Evolutionary conservation across 2,797 vertebrate species (phyloP), one percentile per base, ranked within the genome.

Genomic region (Rhynchotus rufescens): DNA sequence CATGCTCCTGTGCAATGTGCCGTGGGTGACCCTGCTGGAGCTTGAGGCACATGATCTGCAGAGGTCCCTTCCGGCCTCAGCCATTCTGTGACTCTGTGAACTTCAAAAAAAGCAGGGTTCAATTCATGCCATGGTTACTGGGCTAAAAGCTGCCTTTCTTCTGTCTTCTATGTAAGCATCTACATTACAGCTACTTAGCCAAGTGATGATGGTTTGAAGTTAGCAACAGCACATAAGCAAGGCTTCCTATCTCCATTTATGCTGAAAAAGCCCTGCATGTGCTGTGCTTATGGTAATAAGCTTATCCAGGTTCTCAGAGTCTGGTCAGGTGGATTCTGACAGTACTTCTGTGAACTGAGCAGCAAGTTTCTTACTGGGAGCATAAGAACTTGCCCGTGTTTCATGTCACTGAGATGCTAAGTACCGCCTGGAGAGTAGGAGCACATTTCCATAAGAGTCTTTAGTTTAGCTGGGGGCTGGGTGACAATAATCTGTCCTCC

Each of bases 251-350:
- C 54, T 88, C 81, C 88, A 23, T 42, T 84, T 60, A 15, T 72
- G 84, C 54, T 78, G 86, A 47, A 72, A 67, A 62, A 85, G 62
- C 82, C 65, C 56, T 68, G 28, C 54, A 45, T 84, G 79, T 91
- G 76, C 93, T 93, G 40, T 56, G 86, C 79, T 92, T 85, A 92
- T 26, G 17, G 42, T 94, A 95, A 92, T 86, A 87, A 83, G 38
- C 81, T 94, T 94, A 85, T 34, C 59, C 61, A 88, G 62, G 62
- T 85, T 87, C 62, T 84, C 80, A 45, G 66, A 87, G 81, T 56
- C 57, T 65, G 54, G 56, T 74, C 75, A 75, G 81, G 88, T 91
- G 61, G 72, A 80, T 95, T 87, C 75, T 82, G 73, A 62, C 36
- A 40, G 71, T 21, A 19, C 49, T 79, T 15, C 52, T 72, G 76